Evolutionary conservation across 2,888 invertebrate genomes (phyloP), one percentile per base, ranked within the genome.

Genomic region (Agrotis ipsilon): DNA sequence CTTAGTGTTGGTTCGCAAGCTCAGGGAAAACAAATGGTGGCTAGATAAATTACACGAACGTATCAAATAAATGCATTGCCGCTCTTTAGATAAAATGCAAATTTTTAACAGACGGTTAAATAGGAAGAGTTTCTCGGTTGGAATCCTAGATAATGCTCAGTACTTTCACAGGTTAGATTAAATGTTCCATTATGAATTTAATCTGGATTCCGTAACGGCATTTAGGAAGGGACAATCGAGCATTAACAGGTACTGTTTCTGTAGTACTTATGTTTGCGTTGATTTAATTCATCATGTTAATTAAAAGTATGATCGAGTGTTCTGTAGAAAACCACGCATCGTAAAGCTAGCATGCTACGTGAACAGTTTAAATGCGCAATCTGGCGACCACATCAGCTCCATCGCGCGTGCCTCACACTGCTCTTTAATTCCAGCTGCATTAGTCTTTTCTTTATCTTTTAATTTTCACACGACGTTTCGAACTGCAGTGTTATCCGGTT

Each of bases 71-170:
- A 82, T 83, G 68, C 78, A 83, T 75, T 78, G 78, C 71, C 55
- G 69, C 75, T 78, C 72, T 82, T 83, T 61, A 78, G 81, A 83
- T 78, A 62, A 83, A 78, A 82, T 83, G 83, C 71, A 75, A 80
- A 75, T 82, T 82, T 80, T 82, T 83, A 68, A 68, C 70, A 58
- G 71, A 77, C 79, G 54, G 57, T 74, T 48, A 67, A 78, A 75
- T 75, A 70, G 78, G 68, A 78, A 82, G 72, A 71, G 46, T 51
- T 68, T 77, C 63, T 65, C 61, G 65, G 68, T 51, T 63, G 59
- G 64, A 73, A 77, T 81, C 73, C 66, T 19, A 81, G 73, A 77
- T 77, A 77, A 61, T 66, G 24, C 52, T 68, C 57, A 68, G 81
- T 63, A 80, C 72, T 72, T 77, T 77, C 46, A 57, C 52, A 63